phyloP scores from a whole-genome alignment of 64 coral and sea anemone species.

The Hydrozoanthus tunicans region DNA sequence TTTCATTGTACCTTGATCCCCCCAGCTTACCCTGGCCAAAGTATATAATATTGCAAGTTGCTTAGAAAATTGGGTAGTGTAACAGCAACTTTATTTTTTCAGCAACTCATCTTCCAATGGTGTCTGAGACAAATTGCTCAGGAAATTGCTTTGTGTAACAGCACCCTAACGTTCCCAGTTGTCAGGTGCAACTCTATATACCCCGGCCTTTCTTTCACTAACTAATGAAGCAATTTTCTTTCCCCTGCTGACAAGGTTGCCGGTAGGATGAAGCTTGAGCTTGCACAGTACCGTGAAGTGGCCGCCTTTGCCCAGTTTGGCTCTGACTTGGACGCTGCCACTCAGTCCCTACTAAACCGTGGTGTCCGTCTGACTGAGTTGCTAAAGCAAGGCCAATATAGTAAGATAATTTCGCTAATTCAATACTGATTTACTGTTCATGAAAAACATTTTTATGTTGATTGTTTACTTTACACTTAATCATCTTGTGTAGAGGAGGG shows the following conservation, averaged over 20 bases:
- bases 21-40: too few species aligned
- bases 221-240: not conserved
- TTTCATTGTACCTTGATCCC: too few species aligned
- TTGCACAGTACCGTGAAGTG: slow-evolving; percentile 65
- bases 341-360: slow-evolving; percentile 29
- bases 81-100: too few species aligned
- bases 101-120: too few species aligned
- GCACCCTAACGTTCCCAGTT: too few species aligned
- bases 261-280: slow-evolving; percentile 45
- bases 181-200: too few species aligned
- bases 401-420: slow-evolving; percentile 36
- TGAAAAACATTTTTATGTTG: not conserved
- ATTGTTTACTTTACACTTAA: not conserved
- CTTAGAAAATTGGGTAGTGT: too few species aligned
- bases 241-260: not conserved
- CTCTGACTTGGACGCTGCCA: slow-evolving; percentile 63
- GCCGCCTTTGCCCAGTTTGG: slow-evolving; percentile 67
- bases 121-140: too few species aligned
- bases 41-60: too few species aligned
- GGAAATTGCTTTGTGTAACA: too few species aligned
- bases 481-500: too few species aligned
- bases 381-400: slow-evolving; percentile 98
- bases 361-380: slow-evolving; percentile 86
- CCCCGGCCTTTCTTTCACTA: too few species aligned
- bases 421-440: not conserved